Conservation (phyloP, 2,797 vertebrate genomes). For the Babyrousa celebensis region DNA sequence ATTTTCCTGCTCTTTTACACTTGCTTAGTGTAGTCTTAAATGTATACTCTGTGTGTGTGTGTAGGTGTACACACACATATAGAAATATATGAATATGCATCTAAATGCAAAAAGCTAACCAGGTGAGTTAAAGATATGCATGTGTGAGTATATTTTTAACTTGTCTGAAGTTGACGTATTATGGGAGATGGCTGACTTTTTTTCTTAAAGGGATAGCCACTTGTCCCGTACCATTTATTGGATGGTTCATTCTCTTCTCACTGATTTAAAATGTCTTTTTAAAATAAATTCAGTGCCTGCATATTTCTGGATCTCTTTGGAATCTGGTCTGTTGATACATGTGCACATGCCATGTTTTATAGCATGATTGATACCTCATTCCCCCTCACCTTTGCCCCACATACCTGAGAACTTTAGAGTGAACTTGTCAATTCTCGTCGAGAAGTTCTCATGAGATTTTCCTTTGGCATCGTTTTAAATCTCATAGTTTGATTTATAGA, state of each 20-base stretch:
- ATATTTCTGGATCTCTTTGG: neutral
- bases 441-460: neutral
- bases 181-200: neutral
- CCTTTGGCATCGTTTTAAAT: neutral
- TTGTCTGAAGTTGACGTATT: slow-evolving; percentile 7
- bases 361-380: neutral
- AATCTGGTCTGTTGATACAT: neutral
- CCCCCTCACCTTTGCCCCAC: too few species aligned
- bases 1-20: neutral
- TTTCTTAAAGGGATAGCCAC: neutral
- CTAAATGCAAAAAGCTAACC: neutral
- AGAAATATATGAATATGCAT: neutral
- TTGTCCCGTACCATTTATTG: neutral
- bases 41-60: fast-evolving
- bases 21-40: neutral
- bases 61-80: neutral
- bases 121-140: neutral
- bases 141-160: neutral
- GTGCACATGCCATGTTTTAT: neutral
- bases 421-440: neutral
- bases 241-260: neutral
- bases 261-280: neutral
- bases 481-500: neutral
- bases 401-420: neutral
- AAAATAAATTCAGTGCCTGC: slow-evolving; percentile 22